These are phyloP conservation scores for Brachionus koreanus DNA, from an alignment of 1,140 invertebrate species.

Conservation along the genomic window DNA sequence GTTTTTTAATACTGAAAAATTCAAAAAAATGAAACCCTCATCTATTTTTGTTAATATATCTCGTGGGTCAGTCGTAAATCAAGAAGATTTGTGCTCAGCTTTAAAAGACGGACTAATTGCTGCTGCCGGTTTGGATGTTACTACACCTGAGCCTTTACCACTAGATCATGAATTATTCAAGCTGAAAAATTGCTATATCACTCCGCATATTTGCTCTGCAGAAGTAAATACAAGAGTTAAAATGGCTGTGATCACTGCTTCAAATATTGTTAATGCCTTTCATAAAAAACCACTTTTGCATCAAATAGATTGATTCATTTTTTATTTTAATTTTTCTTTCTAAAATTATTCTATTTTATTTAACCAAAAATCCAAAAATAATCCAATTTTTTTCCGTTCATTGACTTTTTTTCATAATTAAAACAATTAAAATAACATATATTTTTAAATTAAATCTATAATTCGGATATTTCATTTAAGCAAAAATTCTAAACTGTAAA, in stretches of 20 bases:
- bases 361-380: too few relatives aligned
- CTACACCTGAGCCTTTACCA: constrained; percentile 82
- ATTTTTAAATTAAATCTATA: too few relatives aligned
- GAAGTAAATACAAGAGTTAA: constrained; percentile 58
- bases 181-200: constrained; percentile 75
- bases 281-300: constrained; percentile 15
- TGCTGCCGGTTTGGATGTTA: constrained; percentile 72
- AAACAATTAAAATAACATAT: too few relatives aligned
- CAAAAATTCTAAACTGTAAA: too few relatives aligned
- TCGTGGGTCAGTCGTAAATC: constrained; percentile 31
- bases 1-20: constrained; percentile 16
- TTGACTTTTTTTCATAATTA: too few relatives aligned
- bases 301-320: constrained; percentile 26
- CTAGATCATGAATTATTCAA: constrained; percentile 72
- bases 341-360: not conserved
- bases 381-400: too few relatives aligned
- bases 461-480: too few relatives aligned
- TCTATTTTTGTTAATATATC: constrained; percentile 40
- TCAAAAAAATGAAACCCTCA: constrained; percentile 27
- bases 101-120: constrained; percentile 1
- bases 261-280: constrained; percentile 6
- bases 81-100: constrained; percentile 21
- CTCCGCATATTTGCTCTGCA: constrained; percentile 90
- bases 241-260: constrained; percentile 29
- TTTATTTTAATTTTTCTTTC: not conserved